Conservation (phyloP, 2,888 invertebrate genomes). For the Agrotis ipsilon region DNA sequence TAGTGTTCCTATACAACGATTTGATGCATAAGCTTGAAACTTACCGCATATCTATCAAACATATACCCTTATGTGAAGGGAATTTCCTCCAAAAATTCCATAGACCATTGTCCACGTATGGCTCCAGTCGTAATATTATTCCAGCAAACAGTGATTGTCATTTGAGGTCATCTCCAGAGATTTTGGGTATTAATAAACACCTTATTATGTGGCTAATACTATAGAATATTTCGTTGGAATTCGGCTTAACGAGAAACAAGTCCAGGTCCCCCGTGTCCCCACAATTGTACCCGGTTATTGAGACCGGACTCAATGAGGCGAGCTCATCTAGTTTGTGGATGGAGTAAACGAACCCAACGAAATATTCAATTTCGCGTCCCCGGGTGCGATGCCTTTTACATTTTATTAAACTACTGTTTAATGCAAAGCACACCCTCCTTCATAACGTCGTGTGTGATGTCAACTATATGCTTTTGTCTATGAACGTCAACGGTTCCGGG, state of each 20-base stretch:
- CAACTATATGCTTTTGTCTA: slow-evolving; percentile 52
- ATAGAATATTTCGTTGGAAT: slow-evolving; percentile 54
- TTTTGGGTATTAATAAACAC: slow-evolving; percentile 58
- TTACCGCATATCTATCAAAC: background rate
- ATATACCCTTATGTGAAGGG: background rate
- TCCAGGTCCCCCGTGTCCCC: slow-evolving; percentile 57
- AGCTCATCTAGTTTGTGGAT: slow-evolving; percentile 66
- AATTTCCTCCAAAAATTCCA: background rate
- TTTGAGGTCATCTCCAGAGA: slow-evolving; percentile 38
- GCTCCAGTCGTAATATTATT: slow-evolving; percentile 16
- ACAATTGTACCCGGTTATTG: slow-evolving; percentile 66
- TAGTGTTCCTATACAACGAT: background rate
- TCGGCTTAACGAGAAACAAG: slow-evolving; percentile 57
- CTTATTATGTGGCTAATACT: slow-evolving; percentile 50
- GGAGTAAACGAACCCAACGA: slow-evolving; percentile 64
- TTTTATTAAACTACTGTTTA: slow-evolving; percentile 64
- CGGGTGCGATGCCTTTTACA: slow-evolving; percentile 59
- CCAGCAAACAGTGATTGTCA: slow-evolving; percentile 43
- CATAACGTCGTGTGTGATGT: slow-evolving; percentile 47
- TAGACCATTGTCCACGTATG: background rate
- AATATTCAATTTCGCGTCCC: slow-evolving; percentile 71
- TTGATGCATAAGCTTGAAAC: background rate
- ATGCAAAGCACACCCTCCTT: slow-evolving; percentile 57
- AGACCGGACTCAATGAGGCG: slow-evolving; percentile 65
- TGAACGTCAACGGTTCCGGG: slow-evolving; percentile 36